phyloP scores from a whole-genome alignment of 2,888 invertebrate species.

The Hemithea aestivaria region DNA sequence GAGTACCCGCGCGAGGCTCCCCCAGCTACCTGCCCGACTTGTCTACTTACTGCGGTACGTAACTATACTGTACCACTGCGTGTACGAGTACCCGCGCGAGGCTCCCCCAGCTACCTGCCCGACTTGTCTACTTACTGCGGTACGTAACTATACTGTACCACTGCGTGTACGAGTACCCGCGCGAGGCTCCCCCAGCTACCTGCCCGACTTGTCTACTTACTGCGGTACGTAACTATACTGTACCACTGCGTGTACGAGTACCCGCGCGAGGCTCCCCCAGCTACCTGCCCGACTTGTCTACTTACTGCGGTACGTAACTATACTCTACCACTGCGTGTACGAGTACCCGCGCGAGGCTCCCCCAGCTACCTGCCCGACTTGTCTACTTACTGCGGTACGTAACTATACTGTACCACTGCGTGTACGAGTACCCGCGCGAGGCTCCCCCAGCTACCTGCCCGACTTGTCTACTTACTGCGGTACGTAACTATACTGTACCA shows the following conservation, averaged over 20 bases:
- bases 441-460: conserved; percentile 66
- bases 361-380: conserved; percentile 67
- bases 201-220: conserved; percentile 76
- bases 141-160: too few species aligned
- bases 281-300: conserved; percentile 71
- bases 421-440: conserved; percentile 91
- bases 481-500: too few species aligned
- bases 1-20: conserved; percentile 88
- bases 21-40: conserved; percentile 67
- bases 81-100: conserved; percentile 91
- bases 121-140: conserved; percentile 78
- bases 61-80: conserved; percentile 90
- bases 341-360: conserved; percentile 88
- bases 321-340: conserved; percentile 91
- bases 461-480: conserved; percentile 78
- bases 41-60: too few species aligned
- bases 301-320: too few species aligned
- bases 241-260: conserved; percentile 92
- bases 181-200: conserved; percentile 78
- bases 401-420: conserved; percentile 90
- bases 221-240: too few species aligned
- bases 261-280: conserved; percentile 83
- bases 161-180: conserved; percentile 91
- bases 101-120: conserved; percentile 66
- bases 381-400: too few species aligned